These are phyloP conservation scores for Dorcus hopei DNA, from an alignment of 2,888 invertebrate genomes.

Conservation along the genomic window DNA sequence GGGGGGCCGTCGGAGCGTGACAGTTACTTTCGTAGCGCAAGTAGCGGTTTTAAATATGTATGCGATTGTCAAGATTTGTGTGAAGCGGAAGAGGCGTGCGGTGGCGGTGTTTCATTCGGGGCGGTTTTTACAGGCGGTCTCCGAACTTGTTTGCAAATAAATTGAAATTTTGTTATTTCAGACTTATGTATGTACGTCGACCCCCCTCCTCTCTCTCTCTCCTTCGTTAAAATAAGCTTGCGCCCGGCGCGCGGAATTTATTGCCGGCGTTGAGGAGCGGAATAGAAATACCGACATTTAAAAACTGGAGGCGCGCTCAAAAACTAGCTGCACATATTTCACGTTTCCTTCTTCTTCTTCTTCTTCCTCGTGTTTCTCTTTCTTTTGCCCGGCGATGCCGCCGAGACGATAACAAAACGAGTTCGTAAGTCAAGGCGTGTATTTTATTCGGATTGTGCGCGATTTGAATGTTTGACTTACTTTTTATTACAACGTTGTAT, in stretches of 20 bases:
- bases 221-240: background rate
- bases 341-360: too few relatives aligned
- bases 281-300: too few relatives aligned
- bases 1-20: background rate
- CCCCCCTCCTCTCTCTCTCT: background rate
- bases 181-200: conserved; percentile 1
- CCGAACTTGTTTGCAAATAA: conserved; percentile 29
- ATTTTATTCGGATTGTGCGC: too few relatives aligned
- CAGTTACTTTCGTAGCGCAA: conserved; percentile 16
- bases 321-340: too few relatives aligned
- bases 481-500: too few relatives aligned
- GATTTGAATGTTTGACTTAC: too few relatives aligned
- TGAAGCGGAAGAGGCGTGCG: conserved; percentile 15
- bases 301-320: too few relatives aligned
- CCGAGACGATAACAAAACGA: too few relatives aligned
- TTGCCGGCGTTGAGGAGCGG: background rate
- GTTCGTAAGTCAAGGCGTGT: too few relatives aligned
- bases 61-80: conserved; percentile 25
- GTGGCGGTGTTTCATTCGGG: conserved; percentile 18
- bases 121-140: conserved; percentile 22
- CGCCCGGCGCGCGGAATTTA: background rate
- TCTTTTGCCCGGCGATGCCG: too few relatives aligned
- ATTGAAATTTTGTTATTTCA: conserved; percentile 30
- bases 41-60: conserved; percentile 23
- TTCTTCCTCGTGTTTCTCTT: too few relatives aligned